Conservation (phyloP, 2,888 invertebrate species). For the Epinotia demarniana region DNA sequence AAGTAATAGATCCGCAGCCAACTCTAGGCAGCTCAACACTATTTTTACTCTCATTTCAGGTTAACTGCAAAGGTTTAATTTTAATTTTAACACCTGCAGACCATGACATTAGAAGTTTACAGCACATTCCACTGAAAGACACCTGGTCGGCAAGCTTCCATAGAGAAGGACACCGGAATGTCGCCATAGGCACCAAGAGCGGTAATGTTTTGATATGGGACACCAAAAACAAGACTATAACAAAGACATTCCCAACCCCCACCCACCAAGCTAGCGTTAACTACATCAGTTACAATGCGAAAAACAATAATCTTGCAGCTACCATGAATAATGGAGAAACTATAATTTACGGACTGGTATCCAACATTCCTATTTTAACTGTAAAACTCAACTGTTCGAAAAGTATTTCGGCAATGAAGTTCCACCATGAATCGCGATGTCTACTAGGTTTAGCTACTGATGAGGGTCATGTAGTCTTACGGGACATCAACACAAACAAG, state of each 20-base stretch:
- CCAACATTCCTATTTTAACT: constrained; percentile 76
- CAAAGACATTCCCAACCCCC: constrained; percentile 76
- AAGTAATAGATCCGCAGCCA: not conserved
- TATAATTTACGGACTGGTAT: constrained; percentile 77
- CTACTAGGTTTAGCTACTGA: constrained; percentile 80
- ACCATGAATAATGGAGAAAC: constrained; percentile 81
- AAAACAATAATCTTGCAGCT: constrained; percentile 79
- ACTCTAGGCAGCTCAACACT: not conserved
- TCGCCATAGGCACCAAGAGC: constrained; percentile 77
- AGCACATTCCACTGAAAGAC: constrained; percentile 77
- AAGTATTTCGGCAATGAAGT: constrained; percentile 79
- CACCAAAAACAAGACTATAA: constrained; percentile 76
- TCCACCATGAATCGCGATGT: constrained; percentile 77
- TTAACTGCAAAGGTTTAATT: constrained; percentile 75
- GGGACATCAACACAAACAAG: constrained; percentile 77
- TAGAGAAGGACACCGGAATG: constrained; percentile 75
- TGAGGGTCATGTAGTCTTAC: constrained; percentile 77
- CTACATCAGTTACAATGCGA: constrained; percentile 77
- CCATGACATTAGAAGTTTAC: constrained; percentile 74
- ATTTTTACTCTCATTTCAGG: constrained; percentile 62
- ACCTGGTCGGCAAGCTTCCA: constrained; percentile 80
- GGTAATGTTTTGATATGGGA: constrained; percentile 82
- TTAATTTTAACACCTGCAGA: constrained; percentile 77
- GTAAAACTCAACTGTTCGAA: constrained; percentile 73
- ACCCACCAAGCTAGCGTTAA: constrained; percentile 71